These are phyloP conservation scores for Naso thynnoides DNA, from an alignment of 2,797 vertebrate genomes.

Conservation along the genomic window DNA sequence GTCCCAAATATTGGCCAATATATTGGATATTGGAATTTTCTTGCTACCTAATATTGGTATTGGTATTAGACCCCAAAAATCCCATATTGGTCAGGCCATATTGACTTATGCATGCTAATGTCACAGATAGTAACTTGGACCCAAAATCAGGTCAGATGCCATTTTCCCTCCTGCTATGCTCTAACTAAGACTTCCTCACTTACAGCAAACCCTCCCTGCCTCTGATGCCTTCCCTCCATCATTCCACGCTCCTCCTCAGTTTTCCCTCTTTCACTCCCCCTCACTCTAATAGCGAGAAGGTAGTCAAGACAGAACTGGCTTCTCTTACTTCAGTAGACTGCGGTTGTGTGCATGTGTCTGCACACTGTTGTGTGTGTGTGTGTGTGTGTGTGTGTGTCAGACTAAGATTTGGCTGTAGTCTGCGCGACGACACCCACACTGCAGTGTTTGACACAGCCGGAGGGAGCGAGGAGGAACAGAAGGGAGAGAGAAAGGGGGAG, in stretches of 20 bases:
- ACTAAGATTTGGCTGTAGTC: conserved; percentile 48
- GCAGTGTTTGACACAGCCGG: conserved; percentile 68
- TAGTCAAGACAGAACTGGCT: conserved; percentile 48
- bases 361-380: background rate
- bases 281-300: conserved; percentile 29
- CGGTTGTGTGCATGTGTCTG: conserved; percentile 34
- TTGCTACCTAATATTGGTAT: no score
- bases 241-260: background rate
- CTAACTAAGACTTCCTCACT: background rate
- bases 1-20: no score
- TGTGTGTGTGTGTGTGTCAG: conserved; percentile 30
- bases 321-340: conserved; percentile 51
- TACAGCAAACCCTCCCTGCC: background rate
- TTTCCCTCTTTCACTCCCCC: background rate
- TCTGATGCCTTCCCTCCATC: background rate
- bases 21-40: no score
- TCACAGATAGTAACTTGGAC: conserved; percentile 12
- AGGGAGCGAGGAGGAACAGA: conserved; percentile 38
- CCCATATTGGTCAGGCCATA: no score
- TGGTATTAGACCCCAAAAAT: no score
- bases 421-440: conserved; percentile 66
- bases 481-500: conserved; percentile 1
- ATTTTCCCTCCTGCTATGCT: conserved; percentile 23
- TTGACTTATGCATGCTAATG: no score
- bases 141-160: conserved; percentile 33